Conservation (phyloP, 2,113 vertebrate species). For the Malurus cyaneus region DNA sequence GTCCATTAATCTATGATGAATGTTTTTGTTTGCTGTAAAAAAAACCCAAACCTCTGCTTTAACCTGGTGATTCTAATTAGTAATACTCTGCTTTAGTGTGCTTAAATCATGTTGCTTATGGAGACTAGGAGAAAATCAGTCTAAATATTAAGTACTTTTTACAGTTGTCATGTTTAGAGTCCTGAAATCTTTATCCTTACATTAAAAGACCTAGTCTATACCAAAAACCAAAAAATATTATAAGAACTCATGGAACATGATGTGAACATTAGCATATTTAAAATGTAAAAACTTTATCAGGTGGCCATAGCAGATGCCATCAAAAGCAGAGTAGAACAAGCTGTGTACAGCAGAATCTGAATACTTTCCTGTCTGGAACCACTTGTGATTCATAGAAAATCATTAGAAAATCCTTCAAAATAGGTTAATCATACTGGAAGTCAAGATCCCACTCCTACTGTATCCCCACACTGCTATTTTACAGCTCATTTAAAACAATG, state of each 20-base stretch:
- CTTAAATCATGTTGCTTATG: neutral
- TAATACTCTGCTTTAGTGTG: neutral
- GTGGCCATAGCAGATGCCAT: neutral
- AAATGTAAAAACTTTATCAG: neutral
- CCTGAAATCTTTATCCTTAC: neutral
- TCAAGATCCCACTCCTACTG: neutral
- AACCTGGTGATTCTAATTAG: neutral
- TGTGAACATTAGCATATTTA: neutral
- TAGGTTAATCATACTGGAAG: neutral
- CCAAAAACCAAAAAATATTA: neutral
- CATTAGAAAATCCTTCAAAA: neutral
- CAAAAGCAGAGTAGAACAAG: neutral
- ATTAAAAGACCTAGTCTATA: neutral
- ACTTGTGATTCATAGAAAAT: neutral
- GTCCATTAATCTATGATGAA: neutral
- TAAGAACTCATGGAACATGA: neutral
- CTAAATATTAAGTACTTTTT: neutral
- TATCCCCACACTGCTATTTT: neutral
- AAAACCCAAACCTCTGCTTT: neutral
- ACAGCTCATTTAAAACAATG: neutral
- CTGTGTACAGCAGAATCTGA: neutral
- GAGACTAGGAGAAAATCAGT: neutral
- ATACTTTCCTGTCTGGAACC: neutral
- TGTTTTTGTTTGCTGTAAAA: neutral
- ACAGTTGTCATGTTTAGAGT: neutral